Conservation (phyloP, 2,888 invertebrate species). For the Calliphora vomitoria region DNA sequence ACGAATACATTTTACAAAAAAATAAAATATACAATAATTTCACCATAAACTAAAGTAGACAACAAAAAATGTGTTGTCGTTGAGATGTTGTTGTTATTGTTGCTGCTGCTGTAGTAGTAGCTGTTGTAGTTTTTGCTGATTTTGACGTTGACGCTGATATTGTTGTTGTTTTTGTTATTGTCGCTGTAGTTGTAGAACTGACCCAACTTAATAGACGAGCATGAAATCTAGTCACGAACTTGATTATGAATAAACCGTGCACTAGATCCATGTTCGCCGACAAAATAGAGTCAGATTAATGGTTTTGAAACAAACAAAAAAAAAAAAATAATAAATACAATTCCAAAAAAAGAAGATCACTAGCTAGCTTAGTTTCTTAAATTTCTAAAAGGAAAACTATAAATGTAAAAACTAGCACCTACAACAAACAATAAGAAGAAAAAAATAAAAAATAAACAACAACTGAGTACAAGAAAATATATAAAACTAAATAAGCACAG, state of each 20-base stretch:
- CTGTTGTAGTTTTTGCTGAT: slow-evolving; percentile 7
- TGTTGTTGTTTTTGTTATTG: slow-evolving; percentile 40
- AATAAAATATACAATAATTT: slow-evolving; percentile 50
- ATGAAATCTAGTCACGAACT: slow-evolving; percentile 86
- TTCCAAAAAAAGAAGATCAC: slow-evolving; percentile 48
- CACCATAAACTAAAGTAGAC: slow-evolving; percentile 52
- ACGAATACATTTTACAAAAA: slow-evolving; percentile 24
- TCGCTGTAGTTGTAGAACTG: slow-evolving; percentile 80
- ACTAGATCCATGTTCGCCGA: slow-evolving; percentile 85
- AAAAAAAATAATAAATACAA: slow-evolving; percentile 33
- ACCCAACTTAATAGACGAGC: slow-evolving; percentile 86
- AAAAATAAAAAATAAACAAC: neutral
- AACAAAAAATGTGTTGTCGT: slow-evolving; percentile 32
- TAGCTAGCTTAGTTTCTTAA: slow-evolving; percentile 27
- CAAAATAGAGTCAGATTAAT: slow-evolving; percentile 84
- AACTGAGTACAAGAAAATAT: slow-evolving; percentile 22
- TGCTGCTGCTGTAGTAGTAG: slow-evolving; percentile 25
- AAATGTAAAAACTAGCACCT: neutral
- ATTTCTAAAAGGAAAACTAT: slow-evolving; percentile 49
- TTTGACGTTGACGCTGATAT: slow-evolving; percentile 33
- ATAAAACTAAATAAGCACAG: neutral
- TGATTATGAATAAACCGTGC: slow-evolving; percentile 85
- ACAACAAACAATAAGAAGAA: slow-evolving; percentile 8
- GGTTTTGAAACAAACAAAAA: slow-evolving; percentile 46
- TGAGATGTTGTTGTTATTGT: slow-evolving; percentile 39